These are phyloP conservation scores for Parapsyche elsis DNA, from an alignment of 1,140 invertebrate genomes.

Conservation along the genomic window DNA sequence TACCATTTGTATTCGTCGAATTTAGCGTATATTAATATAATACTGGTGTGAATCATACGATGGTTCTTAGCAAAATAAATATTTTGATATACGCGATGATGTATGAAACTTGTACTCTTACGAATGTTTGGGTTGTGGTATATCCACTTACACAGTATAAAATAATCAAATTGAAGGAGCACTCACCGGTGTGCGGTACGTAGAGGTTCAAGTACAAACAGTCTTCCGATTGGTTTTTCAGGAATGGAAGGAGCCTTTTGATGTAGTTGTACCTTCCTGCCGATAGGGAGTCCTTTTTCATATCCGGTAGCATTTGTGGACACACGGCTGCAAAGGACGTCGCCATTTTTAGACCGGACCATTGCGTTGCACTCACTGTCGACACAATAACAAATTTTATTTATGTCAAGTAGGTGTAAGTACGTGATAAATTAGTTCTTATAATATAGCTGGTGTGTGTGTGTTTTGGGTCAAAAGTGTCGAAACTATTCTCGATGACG, in stretches of 20 bases:
- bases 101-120: neutral
- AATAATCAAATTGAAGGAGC: neutral
- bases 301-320: slow-evolving; percentile 79
- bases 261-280: slow-evolving; percentile 76
- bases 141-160: neutral
- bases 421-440: no score
- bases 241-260: slow-evolving; percentile 74
- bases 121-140: no score
- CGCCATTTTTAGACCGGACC: slow-evolving; percentile 77
- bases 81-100: neutral
- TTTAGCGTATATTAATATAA: no score
- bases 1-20: no score
- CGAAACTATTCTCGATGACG: slow-evolving; percentile 28
- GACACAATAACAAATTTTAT: slow-evolving; percentile 24
- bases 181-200: slow-evolving; percentile 78
- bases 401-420: no score
- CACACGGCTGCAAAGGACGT: slow-evolving; percentile 85
- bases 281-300: slow-evolving; percentile 68
- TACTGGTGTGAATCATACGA: no score
- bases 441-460: no score
- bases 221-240: slow-evolving; percentile 88
- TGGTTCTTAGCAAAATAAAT: neutral
- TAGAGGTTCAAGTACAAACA: slow-evolving; percentile 95
- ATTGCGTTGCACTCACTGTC: slow-evolving; percentile 74
- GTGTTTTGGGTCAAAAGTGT: slow-evolving; percentile 4